Evolutionary conservation across 2,797 vertebrate species (phyloP).

Genomic region (Semaprochilodus insignis): DNA sequence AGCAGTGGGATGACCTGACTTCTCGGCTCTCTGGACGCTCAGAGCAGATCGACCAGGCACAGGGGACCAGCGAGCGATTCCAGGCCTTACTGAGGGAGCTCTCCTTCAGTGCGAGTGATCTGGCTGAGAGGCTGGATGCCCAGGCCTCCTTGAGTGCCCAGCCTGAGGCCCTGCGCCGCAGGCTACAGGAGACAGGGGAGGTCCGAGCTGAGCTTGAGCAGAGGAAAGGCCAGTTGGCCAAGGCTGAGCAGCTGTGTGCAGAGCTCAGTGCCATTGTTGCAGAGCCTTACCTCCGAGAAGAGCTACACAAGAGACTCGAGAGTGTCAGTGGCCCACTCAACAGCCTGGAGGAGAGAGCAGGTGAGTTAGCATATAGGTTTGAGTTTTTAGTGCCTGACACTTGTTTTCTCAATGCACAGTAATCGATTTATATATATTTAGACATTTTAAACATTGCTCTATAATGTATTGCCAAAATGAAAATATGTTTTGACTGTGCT

Average conservation of each 20-base stretch:
- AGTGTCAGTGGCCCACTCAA: conserved; percentile 88
- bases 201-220: conserved; percentile 92
- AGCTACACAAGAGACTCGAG: conserved; percentile 92
- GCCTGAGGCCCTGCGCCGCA: conserved; percentile 90
- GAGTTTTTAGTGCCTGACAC: not conserved
- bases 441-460: not conserved
- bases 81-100: conserved; percentile 87
- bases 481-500: not conserved
- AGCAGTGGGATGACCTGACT: conserved; percentile 90
- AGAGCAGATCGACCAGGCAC: conserved; percentile 90
- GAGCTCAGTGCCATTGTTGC: conserved; percentile 91
- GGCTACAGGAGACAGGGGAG: conserved; percentile 94
- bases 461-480: not conserved
- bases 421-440: not conserved
- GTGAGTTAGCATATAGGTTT: conserved; percentile 68
- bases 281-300: conserved; percentile 96
- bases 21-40: conserved; percentile 86
- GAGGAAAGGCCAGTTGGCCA: conserved; percentile 81
- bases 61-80: conserved; percentile 90
- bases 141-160: conserved; percentile 90
- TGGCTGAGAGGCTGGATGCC: conserved; percentile 84
- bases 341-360: conserved; percentile 93
- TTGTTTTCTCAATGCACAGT: not conserved
- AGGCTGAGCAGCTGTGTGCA: conserved; percentile 86
- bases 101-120: conserved; percentile 83